Percentiles rank a stretch among this genome's conserved stretches.
Evolutionary conservation across 2,888 invertebrate species (phyloP).

Genomic region (Globia sparganii): DNA sequence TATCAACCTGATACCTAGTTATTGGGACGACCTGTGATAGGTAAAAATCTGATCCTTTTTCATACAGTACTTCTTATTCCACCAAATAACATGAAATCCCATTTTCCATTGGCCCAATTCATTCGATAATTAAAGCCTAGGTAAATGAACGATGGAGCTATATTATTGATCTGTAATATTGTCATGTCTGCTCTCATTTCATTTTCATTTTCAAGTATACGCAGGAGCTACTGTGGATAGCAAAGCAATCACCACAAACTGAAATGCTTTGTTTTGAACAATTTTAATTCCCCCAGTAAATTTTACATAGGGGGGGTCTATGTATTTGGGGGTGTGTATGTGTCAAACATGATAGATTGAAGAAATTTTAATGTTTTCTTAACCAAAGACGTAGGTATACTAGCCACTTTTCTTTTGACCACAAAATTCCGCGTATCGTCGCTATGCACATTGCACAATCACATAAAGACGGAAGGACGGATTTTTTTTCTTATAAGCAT

Average conservation of each 20-base stretch:
- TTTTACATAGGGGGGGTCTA: no score
- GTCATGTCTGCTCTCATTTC: background rate
- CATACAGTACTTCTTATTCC: background rate
- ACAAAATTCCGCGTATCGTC: background rate
- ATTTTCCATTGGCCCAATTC: background rate
- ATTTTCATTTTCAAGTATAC: no score
- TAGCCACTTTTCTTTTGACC: background rate
- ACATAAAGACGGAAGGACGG: background rate
- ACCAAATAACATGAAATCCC: background rate
- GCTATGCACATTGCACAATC: background rate
- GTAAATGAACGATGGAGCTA: background rate
- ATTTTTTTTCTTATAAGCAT: background rate
- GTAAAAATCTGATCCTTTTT: background rate
- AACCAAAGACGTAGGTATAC: background rate
- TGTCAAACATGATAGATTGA: no score
- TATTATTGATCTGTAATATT: background rate
- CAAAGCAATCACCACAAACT: background rate
- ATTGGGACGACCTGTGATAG: background rate
- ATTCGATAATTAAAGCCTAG: background rate
- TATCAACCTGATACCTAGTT: background rate
- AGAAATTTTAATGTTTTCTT: no score
- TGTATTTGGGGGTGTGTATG: no score
- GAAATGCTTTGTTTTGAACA: background rate
- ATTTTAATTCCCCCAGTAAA: no score
- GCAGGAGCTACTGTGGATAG: background rate